These are phyloP conservation scores for Euplexia lucipara DNA, from an alignment of 2,888 invertebrate genomes.

Conservation along the genomic window DNA sequence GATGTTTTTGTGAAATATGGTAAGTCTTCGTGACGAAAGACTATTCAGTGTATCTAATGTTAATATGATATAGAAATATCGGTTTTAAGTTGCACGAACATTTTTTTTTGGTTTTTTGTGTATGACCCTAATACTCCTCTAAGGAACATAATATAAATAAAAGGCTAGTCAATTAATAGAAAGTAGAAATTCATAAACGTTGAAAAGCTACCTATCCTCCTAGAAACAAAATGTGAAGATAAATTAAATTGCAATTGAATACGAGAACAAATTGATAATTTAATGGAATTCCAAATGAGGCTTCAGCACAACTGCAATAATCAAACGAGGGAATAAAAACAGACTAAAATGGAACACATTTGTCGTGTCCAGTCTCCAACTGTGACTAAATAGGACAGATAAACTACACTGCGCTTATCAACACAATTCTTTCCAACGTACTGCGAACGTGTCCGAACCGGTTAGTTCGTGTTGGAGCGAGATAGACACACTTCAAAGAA, in stretches of 20 bases:
- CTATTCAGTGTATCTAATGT: too few species aligned
- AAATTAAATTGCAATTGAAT: slow-evolving; percentile 17
- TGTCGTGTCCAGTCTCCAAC: slow-evolving; percentile 49
- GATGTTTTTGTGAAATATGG: too few species aligned
- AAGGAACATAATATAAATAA: too few species aligned
- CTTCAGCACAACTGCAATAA: slow-evolving; percentile 36
- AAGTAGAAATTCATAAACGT: background rate
- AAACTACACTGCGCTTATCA: slow-evolving; percentile 66
- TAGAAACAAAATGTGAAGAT: slow-evolving; percentile 5
- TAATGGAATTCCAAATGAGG: slow-evolving; percentile 26
- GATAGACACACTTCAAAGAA: slow-evolving; percentile 59
- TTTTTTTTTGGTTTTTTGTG: too few species aligned
- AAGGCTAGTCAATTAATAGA: background rate
- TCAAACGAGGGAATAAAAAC: slow-evolving; percentile 50
- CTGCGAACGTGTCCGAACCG: slow-evolving; percentile 79
- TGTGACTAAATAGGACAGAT: slow-evolving; percentile 67
- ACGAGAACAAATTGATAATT: slow-evolving; percentile 30
- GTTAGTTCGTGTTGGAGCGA: slow-evolving; percentile 73
- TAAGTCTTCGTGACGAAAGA: too few species aligned
- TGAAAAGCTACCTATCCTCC: background rate
- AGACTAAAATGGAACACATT: slow-evolving; percentile 52
- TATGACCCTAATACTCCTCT: too few species aligned
- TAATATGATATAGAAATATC: too few species aligned
- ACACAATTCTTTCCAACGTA: slow-evolving; percentile 71
- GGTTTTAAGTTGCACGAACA: too few species aligned